Evolutionary conservation across 1,140 invertebrate species (phyloP).

Genomic region (Orius insidiosus): DNA sequence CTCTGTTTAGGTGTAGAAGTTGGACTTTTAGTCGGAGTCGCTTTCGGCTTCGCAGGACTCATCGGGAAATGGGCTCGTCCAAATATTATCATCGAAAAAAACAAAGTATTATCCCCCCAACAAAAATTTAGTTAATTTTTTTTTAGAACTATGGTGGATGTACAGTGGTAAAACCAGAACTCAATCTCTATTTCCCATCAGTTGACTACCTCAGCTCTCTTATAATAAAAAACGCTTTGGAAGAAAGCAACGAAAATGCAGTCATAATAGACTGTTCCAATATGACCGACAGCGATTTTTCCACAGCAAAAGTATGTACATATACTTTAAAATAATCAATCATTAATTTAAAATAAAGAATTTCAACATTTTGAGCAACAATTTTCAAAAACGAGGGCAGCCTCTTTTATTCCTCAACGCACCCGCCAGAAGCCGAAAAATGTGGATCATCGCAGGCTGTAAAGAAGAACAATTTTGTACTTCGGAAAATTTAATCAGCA

Average conservation of each 20-base stretch:
- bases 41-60: slow-evolving; percentile 37
- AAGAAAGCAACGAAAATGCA: slow-evolving; percentile 5
- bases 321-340: slow-evolving; percentile 2
- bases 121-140: background rate
- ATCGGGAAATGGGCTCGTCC: slow-evolving; percentile 35
- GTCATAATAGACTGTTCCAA: slow-evolving; percentile 39
- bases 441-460: slow-evolving; percentile 7
- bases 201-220: slow-evolving; percentile 35
- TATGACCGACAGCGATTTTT: slow-evolving; percentile 43
- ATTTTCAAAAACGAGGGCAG: slow-evolving; percentile 12
- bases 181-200: slow-evolving; percentile 44
- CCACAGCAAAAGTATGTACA: slow-evolving; percentile 35
- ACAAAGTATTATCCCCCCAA: slow-evolving; percentile 26
- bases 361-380: slow-evolving; percentile 2
- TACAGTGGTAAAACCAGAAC: slow-evolving; percentile 36
- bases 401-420: slow-evolving; percentile 13
- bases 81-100: slow-evolving; percentile 23
- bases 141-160: slow-evolving; percentile 26
- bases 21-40: slow-evolving; percentile 48
- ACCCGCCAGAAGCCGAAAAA: slow-evolving; percentile 6
- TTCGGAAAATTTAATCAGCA: background rate
- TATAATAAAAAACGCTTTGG: slow-evolving; percentile 27
- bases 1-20: slow-evolving; percentile 42
- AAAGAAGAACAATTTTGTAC: slow-evolving; percentile 1
- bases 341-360: background rate